Percentiles rank a stretch among this genome's conserved stretches.
Conservation (phyloP, 2,888 invertebrate genomes). For the Philereme transversata region DNA sequence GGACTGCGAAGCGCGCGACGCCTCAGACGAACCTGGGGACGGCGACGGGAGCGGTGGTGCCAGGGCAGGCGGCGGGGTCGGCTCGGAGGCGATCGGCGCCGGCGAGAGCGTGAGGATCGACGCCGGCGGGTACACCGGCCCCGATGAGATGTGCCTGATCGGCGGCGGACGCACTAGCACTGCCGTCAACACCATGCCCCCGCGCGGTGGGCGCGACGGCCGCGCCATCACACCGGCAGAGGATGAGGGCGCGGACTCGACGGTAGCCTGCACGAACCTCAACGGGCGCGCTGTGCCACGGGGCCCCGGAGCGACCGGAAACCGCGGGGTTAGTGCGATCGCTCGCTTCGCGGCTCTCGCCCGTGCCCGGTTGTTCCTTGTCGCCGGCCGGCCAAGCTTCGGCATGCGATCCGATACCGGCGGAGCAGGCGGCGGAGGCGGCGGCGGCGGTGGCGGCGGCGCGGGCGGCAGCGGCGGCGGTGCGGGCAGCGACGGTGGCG, state of each 20-base stretch:
- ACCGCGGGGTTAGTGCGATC: not conserved
- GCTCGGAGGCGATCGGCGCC: too few relatives aligned
- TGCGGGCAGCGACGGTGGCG: not conserved
- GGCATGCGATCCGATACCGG: conserved; percentile 11
- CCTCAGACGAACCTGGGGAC: conserved; percentile 18
- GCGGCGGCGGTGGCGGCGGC: too few relatives aligned
- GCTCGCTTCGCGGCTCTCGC: conserved; percentile 64
- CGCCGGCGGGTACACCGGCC: conserved; percentile 67
- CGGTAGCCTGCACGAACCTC: too few relatives aligned
- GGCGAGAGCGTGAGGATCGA: too few relatives aligned
- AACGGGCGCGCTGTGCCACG: too few relatives aligned
- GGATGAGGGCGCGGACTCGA: too few relatives aligned
- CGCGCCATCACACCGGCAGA: not conserved
- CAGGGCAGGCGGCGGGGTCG: conserved; percentile 2
- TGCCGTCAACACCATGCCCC: not conserved
- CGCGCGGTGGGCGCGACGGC: not conserved
- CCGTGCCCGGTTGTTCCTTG: conserved; percentile 1
- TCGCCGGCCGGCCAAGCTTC: conserved; percentile 12
- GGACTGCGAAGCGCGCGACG: conserved; percentile 91
- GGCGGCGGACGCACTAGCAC: not conserved
- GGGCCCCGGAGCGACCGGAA: not conserved
- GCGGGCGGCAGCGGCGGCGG: not conserved
- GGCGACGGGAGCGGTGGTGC: conserved; percentile 43
- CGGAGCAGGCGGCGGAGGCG: not conserved
- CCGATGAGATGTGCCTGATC: too few relatives aligned